Percentiles rank a stretch among this genome's conserved stretches.
Evolutionary conservation across 1,140 invertebrate species (phyloP).

Genomic region (Lineus longissimus): DNA sequence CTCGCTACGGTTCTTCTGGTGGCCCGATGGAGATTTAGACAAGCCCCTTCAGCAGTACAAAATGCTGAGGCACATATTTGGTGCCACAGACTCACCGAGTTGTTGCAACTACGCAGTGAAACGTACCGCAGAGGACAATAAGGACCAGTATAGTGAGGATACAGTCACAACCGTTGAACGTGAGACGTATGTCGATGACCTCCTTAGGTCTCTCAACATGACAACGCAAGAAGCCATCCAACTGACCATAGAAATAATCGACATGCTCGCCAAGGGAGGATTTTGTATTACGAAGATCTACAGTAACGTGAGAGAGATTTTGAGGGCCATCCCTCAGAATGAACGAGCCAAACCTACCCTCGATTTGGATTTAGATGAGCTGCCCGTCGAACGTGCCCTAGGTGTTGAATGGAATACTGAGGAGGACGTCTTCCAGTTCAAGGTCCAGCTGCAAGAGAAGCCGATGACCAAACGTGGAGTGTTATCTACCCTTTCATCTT

Average conservation of each 20-base stretch:
- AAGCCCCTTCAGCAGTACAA: slow-evolving; percentile 13
- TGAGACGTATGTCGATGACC: slow-evolving; percentile 25
- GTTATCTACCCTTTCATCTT: slow-evolving; percentile 10
- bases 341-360: slow-evolving; percentile 3
- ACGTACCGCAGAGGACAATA: slow-evolving; percentile 14
- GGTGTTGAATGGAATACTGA: slow-evolving; percentile 18
- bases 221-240: slow-evolving; percentile 10
- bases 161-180: slow-evolving; percentile 11
- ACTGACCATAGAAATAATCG: background rate
- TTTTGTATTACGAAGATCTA: slow-evolving; percentile 16
- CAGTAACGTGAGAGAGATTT: slow-evolving; percentile 8
- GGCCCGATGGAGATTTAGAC: slow-evolving; percentile 13
- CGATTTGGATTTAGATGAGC: background rate
- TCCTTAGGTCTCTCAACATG: slow-evolving; percentile 8
- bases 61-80: slow-evolving; percentile 25
- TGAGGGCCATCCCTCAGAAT: slow-evolving; percentile 9
- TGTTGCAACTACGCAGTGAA: slow-evolving; percentile 18
- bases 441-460: slow-evolving; percentile 14
- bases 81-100: slow-evolving; percentile 21
- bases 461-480: slow-evolving; percentile 8
- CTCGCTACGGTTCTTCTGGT: no score
- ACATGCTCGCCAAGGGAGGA: slow-evolving; percentile 6
- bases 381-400: slow-evolving; percentile 12
- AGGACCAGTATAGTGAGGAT: background rate
- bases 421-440: no score